Base-by-base conservation (phyloP, 2,113 vertebrate genomes). In the Saccopteryx bilineata region DNA sequence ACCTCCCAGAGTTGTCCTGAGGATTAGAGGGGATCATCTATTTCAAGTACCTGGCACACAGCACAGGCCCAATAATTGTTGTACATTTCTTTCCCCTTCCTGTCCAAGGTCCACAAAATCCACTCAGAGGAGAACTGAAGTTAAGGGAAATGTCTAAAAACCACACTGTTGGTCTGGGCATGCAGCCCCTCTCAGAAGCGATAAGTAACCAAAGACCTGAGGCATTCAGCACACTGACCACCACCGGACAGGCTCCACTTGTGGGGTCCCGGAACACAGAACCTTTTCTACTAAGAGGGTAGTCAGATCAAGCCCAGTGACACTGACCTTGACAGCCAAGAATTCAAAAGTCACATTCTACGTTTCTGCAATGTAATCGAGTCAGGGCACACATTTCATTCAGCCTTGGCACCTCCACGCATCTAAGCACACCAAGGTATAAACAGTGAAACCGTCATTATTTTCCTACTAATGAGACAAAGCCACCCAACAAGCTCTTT, bases 101-200 rank as follows among this genome's bases (percentile, higher is more conserved):
- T 84, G 71, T 23, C 56, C 63, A 69, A 85, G 48, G 58, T 52
- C 60, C 66, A n/a, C 68, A 89, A 91, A 79, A 60, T 31, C 61
- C n/a, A 31, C 17, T 79, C 46, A 80, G 26, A 87, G n/a, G 21
- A 91, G 28, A 91, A 61, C n/a, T 26, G 8, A 23, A 76, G 39
- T 84, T 87, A 60, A 94, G 94, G 54, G 54, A 33, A 76, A 94
- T 74, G 61, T 56, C 61, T 69, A 54, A 92, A 84, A 95, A 46
- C 71, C 72, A 91, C 50, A 88, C 26, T 50, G 13, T 26, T 19
- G 31, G n/a, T 71, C 58, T 83, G 26, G 50, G 84, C 63, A 87
- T 60, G 13, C 71, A 66, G 76, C 61, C 54, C 66, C 76, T 93
- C 74, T 80, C 87, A 90, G 75, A 94, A 87, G 69, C 82, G 71